These are phyloP conservation scores for Hylomyscus alleni DNA, from an alignment of 2,797 vertebrate genomes.

Conservation along the genomic window DNA sequence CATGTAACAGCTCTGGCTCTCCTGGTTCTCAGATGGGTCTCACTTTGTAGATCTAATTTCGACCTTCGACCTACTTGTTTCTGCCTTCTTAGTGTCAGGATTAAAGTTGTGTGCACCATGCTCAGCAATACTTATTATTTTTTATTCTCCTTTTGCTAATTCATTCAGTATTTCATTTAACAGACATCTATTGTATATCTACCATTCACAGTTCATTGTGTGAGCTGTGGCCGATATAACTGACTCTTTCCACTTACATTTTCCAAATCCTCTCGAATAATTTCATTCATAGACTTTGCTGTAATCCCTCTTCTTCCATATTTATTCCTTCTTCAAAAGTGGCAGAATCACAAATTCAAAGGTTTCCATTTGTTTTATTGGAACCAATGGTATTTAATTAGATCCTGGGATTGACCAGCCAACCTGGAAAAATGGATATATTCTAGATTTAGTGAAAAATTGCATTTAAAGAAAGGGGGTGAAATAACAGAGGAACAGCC, in stretches of 20 bases:
- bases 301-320: not conserved
- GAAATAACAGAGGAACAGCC: not conserved
- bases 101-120: not conserved
- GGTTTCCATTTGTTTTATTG: not conserved
- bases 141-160: not conserved
- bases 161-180: not conserved
- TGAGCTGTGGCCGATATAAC: not conserved
- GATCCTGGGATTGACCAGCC: not conserved
- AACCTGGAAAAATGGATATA: not conserved
- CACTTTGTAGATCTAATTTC: not conserved
- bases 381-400: not conserved
- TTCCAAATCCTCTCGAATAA: constrained; percentile 36
- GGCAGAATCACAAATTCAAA: not conserved
- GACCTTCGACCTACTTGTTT: not conserved
- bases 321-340: constrained; percentile 14
- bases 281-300: constrained; percentile 15
- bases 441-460: not conserved
- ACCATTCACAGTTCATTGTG: not conserved
- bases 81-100: not conserved
- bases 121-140: not conserved
- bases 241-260: not conserved
- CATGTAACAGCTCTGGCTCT: not conserved
- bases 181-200: not conserved
- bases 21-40: not conserved
- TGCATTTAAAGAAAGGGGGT: not conserved